These are phyloP conservation scores for Rhinolophus ferrumequinum DNA, from an alignment of 2,113 vertebrate genomes.

Conservation along the genomic window DNA sequence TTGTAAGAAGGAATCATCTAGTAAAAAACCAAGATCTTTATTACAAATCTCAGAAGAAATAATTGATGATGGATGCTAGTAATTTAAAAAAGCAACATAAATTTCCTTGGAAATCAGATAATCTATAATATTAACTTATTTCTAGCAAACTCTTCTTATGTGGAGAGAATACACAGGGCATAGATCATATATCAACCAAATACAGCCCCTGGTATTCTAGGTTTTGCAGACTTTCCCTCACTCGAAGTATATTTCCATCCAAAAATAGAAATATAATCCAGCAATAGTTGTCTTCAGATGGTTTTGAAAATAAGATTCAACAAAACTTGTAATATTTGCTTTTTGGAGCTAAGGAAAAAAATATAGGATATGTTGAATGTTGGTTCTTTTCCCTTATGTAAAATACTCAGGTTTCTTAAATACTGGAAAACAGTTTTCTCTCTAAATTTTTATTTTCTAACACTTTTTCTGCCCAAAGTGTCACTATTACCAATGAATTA, in stretches of 20 bases:
- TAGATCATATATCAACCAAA: not conserved
- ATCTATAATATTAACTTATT: not conserved
- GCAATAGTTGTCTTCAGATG: not conserved
- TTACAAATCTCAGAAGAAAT: slow-evolving; percentile 4
- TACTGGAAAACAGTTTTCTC: not conserved
- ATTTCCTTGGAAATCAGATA: not conserved
- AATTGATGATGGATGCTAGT: not conserved
- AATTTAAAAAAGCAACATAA: not conserved
- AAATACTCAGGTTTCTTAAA: not conserved
- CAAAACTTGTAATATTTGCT: not conserved
- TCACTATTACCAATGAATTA: not conserved
- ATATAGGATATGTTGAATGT: not conserved
- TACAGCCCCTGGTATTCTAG: not conserved
- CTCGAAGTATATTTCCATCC: not conserved
- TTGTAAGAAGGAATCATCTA: not conserved
- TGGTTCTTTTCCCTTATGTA: not conserved
- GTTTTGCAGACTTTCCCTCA: not conserved
- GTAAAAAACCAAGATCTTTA: not conserved
- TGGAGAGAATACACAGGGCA: not conserved
- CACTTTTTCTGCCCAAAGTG: not conserved
- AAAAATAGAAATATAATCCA: not conserved
- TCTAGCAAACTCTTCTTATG: not conserved
- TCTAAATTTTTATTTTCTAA: not conserved
- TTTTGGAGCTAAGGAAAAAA: not conserved
- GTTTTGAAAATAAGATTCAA: not conserved